Conservation (phyloP, 2,797 vertebrate species). For the Brachyalestes nurse region DNA sequence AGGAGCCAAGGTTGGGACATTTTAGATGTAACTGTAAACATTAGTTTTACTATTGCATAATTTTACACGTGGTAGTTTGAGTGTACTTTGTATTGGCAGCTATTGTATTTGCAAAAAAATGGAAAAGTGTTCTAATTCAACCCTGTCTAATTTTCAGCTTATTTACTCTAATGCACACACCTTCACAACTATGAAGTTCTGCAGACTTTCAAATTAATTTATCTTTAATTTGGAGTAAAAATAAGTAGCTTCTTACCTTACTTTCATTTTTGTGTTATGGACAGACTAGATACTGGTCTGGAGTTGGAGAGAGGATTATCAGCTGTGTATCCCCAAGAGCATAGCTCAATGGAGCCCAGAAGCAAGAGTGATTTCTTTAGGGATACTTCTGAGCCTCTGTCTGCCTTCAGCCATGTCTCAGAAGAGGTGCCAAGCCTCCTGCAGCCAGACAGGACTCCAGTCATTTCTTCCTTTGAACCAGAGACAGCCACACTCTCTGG, state of each 20-base stretch:
- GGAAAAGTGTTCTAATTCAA: too few species aligned
- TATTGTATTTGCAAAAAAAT: too few species aligned
- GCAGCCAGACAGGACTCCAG: conserved; percentile 73
- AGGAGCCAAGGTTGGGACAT: conserved; percentile 73
- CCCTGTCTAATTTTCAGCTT: too few species aligned
- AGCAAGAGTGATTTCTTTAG: conserved; percentile 87
- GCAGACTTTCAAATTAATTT: too few species aligned
- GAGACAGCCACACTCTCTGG: conserved; percentile 77
- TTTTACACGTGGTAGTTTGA: neutral
- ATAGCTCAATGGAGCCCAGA: conserved; percentile 81
- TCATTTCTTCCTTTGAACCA: conserved; percentile 78
- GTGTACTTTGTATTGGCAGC: too few species aligned
- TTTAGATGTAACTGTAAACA: neutral
- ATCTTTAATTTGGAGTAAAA: too few species aligned
- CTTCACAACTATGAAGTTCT: too few species aligned
- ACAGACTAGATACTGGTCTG: conserved; percentile 84
- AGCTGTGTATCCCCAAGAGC: conserved; percentile 84
- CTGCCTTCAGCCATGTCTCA: conserved; percentile 81
- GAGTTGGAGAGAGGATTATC: conserved; percentile 85
- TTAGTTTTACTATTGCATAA: neutral
- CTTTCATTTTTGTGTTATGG: neutral
- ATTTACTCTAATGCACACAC: too few species aligned
- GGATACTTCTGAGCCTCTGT: conserved; percentile 83
- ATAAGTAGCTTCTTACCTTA: neutral
- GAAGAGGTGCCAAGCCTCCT: conserved; percentile 81